phyloP scores from a whole-genome alignment of 2,888 invertebrate genomes.

The Amiota minor region DNA sequence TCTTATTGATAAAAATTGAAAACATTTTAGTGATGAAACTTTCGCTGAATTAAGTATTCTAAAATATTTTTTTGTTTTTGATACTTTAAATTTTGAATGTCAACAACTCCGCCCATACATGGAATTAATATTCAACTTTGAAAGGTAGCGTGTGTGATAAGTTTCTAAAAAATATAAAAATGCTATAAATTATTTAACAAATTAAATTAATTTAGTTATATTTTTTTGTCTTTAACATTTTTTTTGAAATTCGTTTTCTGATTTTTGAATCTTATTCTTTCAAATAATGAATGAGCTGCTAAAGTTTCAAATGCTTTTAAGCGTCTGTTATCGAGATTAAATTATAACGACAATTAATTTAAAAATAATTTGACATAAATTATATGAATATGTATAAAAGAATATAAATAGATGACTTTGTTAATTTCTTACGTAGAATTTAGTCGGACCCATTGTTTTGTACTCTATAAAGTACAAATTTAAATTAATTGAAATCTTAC shows the following conservation, averaged over 20 bases:
- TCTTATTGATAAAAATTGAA: not conserved
- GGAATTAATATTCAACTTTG: constrained; percentile 9
- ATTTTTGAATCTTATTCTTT: not conserved
- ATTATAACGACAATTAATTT: constrained; percentile 4
- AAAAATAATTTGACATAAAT: constrained; percentile 6
- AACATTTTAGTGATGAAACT: not conserved
- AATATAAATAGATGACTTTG: no score
- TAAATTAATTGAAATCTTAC: no score
- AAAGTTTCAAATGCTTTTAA: not conserved
- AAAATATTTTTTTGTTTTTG: constrained; percentile 21
- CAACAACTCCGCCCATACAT: constrained; percentile 1
- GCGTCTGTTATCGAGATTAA: not conserved
- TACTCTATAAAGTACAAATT: no score
- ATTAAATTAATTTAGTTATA: constrained; percentile 11
- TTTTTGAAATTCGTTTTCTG: not conserved
- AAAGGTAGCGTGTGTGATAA: not conserved
- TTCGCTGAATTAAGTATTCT: constrained; percentile 24
- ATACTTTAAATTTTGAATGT: constrained; percentile 21
- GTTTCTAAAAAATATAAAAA: not conserved
- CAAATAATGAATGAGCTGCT: not conserved
- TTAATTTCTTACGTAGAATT: no score
- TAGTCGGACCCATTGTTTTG: no score
- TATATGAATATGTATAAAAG: not conserved
- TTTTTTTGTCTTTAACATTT: not conserved
- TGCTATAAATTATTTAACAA: not conserved